Conservation (phyloP, 1,140 invertebrate species). For the Euglossa dilemma region DNA sequence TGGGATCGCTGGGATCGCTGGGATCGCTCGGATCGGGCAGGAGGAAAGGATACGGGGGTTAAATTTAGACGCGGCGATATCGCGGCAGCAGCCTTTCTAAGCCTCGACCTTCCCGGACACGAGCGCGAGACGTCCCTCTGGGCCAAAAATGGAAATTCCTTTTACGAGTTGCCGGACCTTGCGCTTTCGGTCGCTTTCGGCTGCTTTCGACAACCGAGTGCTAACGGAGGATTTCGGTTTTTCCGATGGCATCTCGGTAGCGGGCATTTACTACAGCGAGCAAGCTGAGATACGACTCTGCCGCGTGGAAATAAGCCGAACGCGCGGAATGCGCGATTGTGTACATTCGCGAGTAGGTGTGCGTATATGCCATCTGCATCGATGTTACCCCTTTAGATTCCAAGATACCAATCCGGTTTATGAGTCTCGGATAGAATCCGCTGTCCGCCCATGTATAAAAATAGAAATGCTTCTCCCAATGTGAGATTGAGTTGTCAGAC, state of each 20-base stretch:
- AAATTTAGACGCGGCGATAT: not conserved
- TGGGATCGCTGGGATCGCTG: too few relatives aligned
- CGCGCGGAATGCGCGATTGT: slow-evolving; percentile 1
- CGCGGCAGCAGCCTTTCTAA: too few relatives aligned
- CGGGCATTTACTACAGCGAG: not conserved
- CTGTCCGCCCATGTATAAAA: slow-evolving; percentile 59
- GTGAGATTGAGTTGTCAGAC: slow-evolving; percentile 64
- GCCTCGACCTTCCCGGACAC: not conserved
- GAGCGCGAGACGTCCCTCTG: not conserved
- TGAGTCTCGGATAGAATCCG: slow-evolving; percentile 59
- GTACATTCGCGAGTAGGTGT: slow-evolving; percentile 22
- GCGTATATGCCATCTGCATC: slow-evolving; percentile 39
- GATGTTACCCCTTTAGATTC: slow-evolving; percentile 63
- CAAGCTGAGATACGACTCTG: slow-evolving; percentile 40
- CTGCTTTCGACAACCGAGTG: not conserved
- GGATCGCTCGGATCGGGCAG: too few relatives aligned
- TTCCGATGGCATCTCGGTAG: not conserved
- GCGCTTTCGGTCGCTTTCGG: not conserved
- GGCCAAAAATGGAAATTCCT: not conserved
- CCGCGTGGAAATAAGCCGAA: slow-evolving; percentile 16
- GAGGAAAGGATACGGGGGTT: not conserved
- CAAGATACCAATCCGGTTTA: slow-evolving; percentile 69
- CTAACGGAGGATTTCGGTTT: slow-evolving; percentile 18
- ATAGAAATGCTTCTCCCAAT: slow-evolving; percentile 61
- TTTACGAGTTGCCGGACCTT: slow-evolving; percentile 3